Evolutionary conservation across 2,888 invertebrate genomes (phyloP).

Genomic region (Drosophila eohydei): DNA sequence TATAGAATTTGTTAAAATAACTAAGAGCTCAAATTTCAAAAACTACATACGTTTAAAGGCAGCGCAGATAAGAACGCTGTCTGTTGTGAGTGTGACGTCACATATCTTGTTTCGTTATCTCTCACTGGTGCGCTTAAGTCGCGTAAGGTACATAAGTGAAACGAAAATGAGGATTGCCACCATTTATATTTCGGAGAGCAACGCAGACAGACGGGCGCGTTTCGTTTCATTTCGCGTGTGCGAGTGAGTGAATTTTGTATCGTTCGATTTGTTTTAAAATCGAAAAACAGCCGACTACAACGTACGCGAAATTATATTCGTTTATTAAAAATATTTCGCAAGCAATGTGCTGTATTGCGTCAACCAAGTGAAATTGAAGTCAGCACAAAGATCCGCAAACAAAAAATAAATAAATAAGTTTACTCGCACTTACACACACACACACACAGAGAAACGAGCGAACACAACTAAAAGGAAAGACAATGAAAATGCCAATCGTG

Average conservation of each 20-base stretch:
- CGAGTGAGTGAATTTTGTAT: conserved; percentile 45
- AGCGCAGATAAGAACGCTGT: not conserved
- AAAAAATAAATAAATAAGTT: conserved; percentile 10
- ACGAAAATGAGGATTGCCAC: conserved; percentile 37
- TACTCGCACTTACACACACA: conserved; percentile 26
- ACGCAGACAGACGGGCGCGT: conserved; percentile 60
- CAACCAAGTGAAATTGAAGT: conserved; percentile 50
- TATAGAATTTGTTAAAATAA: not conserved
- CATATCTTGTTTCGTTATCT: not conserved
- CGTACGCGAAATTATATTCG: conserved; percentile 53
- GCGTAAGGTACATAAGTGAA: conserved; percentile 40
- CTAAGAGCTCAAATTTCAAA: not conserved
- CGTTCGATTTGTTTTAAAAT: conserved; percentile 80
- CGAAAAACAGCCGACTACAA: conserved; percentile 45
- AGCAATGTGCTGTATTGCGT: conserved; percentile 58
- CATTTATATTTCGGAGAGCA: conserved; percentile 54
- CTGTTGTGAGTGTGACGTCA: conserved; percentile 38
- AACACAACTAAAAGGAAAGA: conserved; percentile 46
- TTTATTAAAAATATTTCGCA: conserved; percentile 67
- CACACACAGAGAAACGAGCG: conserved; percentile 18
- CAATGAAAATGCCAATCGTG: conserved; percentile 67
- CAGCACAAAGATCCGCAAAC: conserved; percentile 32
- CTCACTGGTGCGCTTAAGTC: not conserved
- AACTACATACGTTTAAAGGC: not conserved
- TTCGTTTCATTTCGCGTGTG: conserved; percentile 47